Evolutionary conservation across 2,888 invertebrate species (phyloP), one percentile per base, ranked within the genome.

Genomic region (Quadroppia sp.): DNA sequence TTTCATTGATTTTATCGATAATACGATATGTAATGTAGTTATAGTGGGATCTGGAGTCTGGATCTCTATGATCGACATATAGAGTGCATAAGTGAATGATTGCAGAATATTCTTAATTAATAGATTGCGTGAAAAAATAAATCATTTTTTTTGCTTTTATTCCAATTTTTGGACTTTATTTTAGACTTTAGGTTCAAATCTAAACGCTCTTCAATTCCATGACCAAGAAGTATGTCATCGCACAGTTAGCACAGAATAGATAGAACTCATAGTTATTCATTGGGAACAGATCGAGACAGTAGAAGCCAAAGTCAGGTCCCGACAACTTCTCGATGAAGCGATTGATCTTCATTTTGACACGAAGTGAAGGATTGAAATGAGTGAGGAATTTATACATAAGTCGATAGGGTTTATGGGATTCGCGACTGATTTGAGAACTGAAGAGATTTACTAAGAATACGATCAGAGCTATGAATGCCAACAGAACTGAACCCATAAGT

Each of bases 221-320:
- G 20, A 56, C 4, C 13, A 56, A 20, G 20, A 56, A 56, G 25
- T 56, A 56, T 9, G 15, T 56, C 4, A 15, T 7, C 11, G 15
- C 28, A 23, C 23, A 56, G 6, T 13, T 28, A 6, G 56, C 20
- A 7, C 6, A 7, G 32, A 13, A 61, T 2, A 30, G 3, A 61
- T 61, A 61, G 32, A 61, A 61, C 32, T 61, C 30, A 30, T 32
- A 61, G n/a, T 17, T 32, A 61, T 61, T 61, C 61, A 61, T 61
- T 13, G 61, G 61, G n/a, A 61, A 61, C 7, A 30, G 20, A 30
- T 61, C 32, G 3, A 4, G 13, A 30, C 61, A 61, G 32, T 61
- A 61, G 61, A 61, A 28, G 2, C 61, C 61, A 30, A 61, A 32
- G 20, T 61, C 61, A 17, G 61, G 17, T 30, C 61, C 61, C 4